Evolutionary conservation across 2,113 vertebrate species (phyloP), one percentile per base, ranked within the genome.

Genomic region (Sinocyclocheilus anophthalmus): DNA sequence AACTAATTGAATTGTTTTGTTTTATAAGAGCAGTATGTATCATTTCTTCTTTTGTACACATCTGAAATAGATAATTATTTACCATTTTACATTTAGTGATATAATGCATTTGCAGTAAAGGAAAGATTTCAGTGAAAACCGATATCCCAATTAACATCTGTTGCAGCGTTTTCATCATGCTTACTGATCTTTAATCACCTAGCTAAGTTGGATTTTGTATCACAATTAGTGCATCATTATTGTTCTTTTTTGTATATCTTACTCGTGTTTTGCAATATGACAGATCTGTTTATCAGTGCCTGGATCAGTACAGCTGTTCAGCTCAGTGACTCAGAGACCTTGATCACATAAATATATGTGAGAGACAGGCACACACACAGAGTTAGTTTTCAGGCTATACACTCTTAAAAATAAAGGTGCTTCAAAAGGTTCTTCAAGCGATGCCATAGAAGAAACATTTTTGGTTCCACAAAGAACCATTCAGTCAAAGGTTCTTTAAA

Each of bases 1-100:
- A 88, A 76, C 55, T 76, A 81, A 76, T 24, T 45, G 6, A 80
- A 87, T 75, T 75, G 72, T 75, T 84, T 86, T 63, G 30, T 22
- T 55, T 61, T 50, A n/a, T 45, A 45, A 65, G 57, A 63, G 55
- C 57, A 14, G 14, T 42, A 30, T 7, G 12, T 30, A 45, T 26
- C 55, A 33, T 84, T 61, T 67, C 42, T 76, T 30, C 53, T 73
- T 82, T 59, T 70, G 42, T 33, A 24, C 20, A 14, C 13, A 7
- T 42, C 12, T 83, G 30, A 82, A 80, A 22, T 18, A 82, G 14
- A 81, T 81, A 0, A 30, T 33, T 50, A 22, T 82, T 30, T 82
- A 69, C 14, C 39, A 65, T 39, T 81, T 65, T 65, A 30, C 13
- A 14, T 65, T 13, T 24, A 8, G 33, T 37, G 57, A 80, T 69